These are phyloP conservation scores for Antitype chi DNA, from an alignment of 2,888 invertebrate genomes.

Conservation along the genomic window DNA sequence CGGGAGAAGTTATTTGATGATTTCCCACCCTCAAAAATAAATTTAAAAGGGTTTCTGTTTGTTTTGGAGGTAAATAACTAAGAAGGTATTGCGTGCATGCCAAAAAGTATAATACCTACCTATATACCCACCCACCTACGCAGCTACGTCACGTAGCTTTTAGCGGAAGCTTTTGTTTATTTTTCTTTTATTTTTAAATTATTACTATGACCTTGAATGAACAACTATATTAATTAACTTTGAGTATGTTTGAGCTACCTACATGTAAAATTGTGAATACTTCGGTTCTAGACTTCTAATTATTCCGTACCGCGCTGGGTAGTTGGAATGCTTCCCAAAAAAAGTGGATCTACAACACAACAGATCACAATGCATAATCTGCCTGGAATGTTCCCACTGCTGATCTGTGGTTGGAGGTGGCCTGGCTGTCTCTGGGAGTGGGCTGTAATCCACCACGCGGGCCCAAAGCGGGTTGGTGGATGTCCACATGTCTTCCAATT, in stretches of 20 bases:
- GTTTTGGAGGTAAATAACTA: not conserved
- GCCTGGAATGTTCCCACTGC: not conserved
- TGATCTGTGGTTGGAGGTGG: too few relatives aligned
- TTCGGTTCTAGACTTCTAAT: not conserved
- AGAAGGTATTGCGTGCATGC: too few relatives aligned
- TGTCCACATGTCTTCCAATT: too few relatives aligned
- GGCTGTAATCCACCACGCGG: too few relatives aligned
- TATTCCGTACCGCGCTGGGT: not conserved
- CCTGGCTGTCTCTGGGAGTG: too few relatives aligned
- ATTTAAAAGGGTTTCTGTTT: not conserved
- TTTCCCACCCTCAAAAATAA: too few relatives aligned
- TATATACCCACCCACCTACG: not conserved
- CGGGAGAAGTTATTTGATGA: too few relatives aligned
- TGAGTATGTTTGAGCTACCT: not conserved
- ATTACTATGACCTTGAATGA: conserved; percentile 14
- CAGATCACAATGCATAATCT: not conserved
- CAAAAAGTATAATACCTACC: too few relatives aligned
- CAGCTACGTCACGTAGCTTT: not conserved
- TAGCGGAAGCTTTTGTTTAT: not conserved
- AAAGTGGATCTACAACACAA: not conserved
- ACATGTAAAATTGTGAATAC: not conserved
- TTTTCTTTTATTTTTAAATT: conserved; percentile 6
- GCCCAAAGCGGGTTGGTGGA: too few relatives aligned
- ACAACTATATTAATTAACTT: conserved; percentile 1
- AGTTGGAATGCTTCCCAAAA: not conserved